Base-by-base conservation (phyloP, 2,113 vertebrate genomes). In the Lanius ludovicianus region DNA sequence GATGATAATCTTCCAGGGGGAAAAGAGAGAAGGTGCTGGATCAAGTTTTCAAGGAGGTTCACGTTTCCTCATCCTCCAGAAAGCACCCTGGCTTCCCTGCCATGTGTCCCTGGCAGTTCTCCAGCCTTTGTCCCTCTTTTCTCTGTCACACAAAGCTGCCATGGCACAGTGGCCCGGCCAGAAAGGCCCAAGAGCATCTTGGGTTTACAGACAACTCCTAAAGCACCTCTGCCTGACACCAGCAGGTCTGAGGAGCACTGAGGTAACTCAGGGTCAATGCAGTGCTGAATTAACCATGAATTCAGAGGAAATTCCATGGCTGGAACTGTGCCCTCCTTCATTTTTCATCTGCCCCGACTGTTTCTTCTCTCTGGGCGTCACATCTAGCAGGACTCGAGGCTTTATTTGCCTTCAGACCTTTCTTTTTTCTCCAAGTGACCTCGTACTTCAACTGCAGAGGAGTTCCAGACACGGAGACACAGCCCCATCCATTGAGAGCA, bases 1-100 rank as follows among this genome's bases (percentile, higher is more conserved):
- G 68, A 87, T 46, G 62, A 59, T 69, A 73, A 87, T 74, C 69
- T 84, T 87, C 17, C 82, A 71, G 69, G 30, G 59, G n/a, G 57
- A 24, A 52, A 87, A 62, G 37, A 92, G 79, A 90, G 56, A 62
- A 37, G 62, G 62, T 68, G 42, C 7, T 60, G 69, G 64, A 84
- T 46, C 39, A 55, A 17, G 11, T 37, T 63, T 67, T 83, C 71
- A 46, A 13, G 59, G 67, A 62, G 39, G 50, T 28, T 31, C 53
- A 31, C 3, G 11, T 55, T 55, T 55, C 53, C 2, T 18, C 30
- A 53, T 55, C 78, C 87, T 86, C 76, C 5, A 5, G 92, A 83
- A 90, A 64, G 35, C 84, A n/a, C 42, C 52, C 9, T 1, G 21
- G 21, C 49, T 89, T 81, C 89, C 68, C 53, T 13, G 47, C 53